Base-by-base conservation (phyloP, 2,888 invertebrate genomes). In the Lymantria dispar region DNA sequence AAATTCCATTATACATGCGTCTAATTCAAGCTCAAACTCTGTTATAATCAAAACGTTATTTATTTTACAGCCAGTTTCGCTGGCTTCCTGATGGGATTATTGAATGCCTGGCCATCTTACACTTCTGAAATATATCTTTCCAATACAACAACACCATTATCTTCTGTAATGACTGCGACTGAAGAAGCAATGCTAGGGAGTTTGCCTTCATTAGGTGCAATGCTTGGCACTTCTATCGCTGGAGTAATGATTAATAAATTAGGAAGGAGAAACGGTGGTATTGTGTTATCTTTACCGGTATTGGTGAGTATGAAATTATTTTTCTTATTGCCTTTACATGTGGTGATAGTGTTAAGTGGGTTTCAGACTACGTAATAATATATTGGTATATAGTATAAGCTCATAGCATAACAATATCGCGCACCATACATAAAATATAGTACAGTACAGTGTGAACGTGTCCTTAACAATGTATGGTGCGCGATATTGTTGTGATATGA, bases 271-370 rank as follows among this genome's bases (percentile, higher is more conserved):
- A 60, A 70, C 8, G 68, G 70, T 14, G 64, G 75, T 0, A 38
- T 84, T 1, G 0, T 73, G 7, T 73, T 93, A 0, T 80, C 90
- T 0, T 47, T 94, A 1, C 94, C 94, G 0, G 87, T 88, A 58
- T 67, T 82, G 64, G 90, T 90, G 56, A 76, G 84, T 29, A 8
- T 22, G 22, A 22, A 22, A 22, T 22, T 22, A 22, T 36, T 36
- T n/a, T 36, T 36, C n/a, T n/a, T n/a, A 36, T 36, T 36, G 9
- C 11, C n/a, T 36, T 9, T 36, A n/a, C n/a, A n/a, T n/a, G n/a
- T n/a, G n/a, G n/a, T n/a, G n/a, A n/a, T n/a, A n/a, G n/a, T n/a
- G n/a, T n/a, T n/a, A n/a, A n/a, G n/a, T n/a, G n/a, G n/a, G n/a
- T n/a, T n/a, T n/a, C n/a, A n/a, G n/a, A n/a, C n/a, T n/a, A n/a